phyloP scores from a whole-genome alignment of 2,113 vertebrate species.

The Xiphophorus couchianus region DNA sequence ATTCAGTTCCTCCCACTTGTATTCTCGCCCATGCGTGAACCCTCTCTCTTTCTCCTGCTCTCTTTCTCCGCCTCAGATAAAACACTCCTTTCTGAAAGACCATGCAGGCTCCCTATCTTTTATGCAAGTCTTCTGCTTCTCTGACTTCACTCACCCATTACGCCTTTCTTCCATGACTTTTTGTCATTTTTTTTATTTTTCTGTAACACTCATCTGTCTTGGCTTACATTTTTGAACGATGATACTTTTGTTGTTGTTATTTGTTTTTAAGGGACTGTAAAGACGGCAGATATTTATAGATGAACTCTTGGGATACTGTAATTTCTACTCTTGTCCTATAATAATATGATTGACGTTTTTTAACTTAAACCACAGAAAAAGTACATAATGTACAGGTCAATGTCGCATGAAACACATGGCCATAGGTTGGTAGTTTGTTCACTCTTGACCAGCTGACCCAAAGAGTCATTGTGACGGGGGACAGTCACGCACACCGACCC shows the following conservation, averaged over 20 bases:
- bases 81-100: conserved; percentile 56
- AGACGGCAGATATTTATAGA: conserved; percentile 46
- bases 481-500: conserved; percentile 5
- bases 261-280: conserved; percentile 39
- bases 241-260: conserved; percentile 33
- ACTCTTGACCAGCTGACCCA: conserved; percentile 65
- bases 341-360: conserved; percentile 11
- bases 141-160: conserved; percentile 32
- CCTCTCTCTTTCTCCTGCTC: conserved; percentile 32
- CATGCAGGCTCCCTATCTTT: conserved; percentile 64
- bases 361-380: background rate
- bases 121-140: conserved; percentile 67
- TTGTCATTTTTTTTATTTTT: conserved; percentile 29
- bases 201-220: conserved; percentile 50
- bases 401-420: conserved; percentile 38
- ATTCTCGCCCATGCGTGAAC: conserved; percentile 71
- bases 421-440: conserved; percentile 46
- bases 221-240: conserved; percentile 62
- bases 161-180: conserved; percentile 40
- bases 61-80: conserved; percentile 49
- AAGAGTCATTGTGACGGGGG: conserved; percentile 38
- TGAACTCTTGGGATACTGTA: conserved; percentile 36
- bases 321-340: conserved; percentile 28
- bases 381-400: conserved; percentile 9
- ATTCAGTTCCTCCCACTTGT: conserved; percentile 78